Evolutionary conservation across 2,888 invertebrate genomes (phyloP).

Genomic region (Polydrusus tereticollis): DNA sequence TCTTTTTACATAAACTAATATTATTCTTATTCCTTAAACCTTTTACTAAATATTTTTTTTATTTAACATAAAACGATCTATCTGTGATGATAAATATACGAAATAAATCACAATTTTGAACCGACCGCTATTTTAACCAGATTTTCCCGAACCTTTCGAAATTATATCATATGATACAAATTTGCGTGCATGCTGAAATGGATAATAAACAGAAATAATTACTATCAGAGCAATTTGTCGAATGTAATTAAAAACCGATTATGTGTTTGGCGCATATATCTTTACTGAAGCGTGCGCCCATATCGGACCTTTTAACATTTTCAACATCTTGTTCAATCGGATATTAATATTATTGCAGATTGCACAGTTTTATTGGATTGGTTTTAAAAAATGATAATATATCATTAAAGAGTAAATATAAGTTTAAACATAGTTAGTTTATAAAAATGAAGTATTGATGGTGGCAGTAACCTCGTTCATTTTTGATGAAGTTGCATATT

Average conservation of each 20-base stretch:
- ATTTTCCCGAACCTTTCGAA: not conserved
- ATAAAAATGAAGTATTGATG: too few relatives aligned
- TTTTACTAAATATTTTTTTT: too few relatives aligned
- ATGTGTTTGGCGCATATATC: slow-evolving; percentile 21
- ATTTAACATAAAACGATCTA: too few relatives aligned
- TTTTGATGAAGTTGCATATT: too few relatives aligned
- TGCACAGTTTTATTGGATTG: not conserved
- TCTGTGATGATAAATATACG: too few relatives aligned
- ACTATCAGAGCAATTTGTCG: slow-evolving; percentile 19
- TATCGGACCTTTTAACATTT: slow-evolving; percentile 19
- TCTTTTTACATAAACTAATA: too few relatives aligned
- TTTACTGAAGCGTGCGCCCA: slow-evolving; percentile 9
- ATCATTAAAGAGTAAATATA: too few relatives aligned
- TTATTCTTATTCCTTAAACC: too few relatives aligned
- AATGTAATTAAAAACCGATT: slow-evolving; percentile 31
- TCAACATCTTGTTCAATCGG: slow-evolving; percentile 4
- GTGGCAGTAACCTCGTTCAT: too few relatives aligned
- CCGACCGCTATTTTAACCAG: not conserved
- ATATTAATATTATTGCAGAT: not conserved
- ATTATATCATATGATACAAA: not conserved
- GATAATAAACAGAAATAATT: slow-evolving; percentile 20
- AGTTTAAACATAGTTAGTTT: too few relatives aligned
- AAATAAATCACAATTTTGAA: too few relatives aligned
- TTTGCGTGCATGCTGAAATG: not conserved
- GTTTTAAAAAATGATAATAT: not conserved